Percentiles rank a stretch among this genome's conserved stretches.
Evolutionary conservation across 1,140 invertebrate species (phyloP).

Genomic region (Portunus trituberculatus): DNA sequence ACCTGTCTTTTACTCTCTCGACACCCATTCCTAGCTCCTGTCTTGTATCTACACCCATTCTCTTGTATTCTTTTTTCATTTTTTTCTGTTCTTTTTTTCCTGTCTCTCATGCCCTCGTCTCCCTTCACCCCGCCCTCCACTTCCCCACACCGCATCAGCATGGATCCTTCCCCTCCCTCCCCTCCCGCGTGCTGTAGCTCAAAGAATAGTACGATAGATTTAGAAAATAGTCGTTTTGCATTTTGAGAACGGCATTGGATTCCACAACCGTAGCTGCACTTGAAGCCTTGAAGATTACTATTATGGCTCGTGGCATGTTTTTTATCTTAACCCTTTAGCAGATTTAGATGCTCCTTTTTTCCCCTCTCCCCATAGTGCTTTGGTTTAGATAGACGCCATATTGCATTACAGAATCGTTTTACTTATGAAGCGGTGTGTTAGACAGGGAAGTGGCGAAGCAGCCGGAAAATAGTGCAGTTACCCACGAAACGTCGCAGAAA

Average conservation of each 20-base stretch:
- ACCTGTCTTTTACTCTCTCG: neutral
- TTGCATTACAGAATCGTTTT: neutral
- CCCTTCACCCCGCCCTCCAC: neutral
- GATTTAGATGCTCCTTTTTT: neutral
- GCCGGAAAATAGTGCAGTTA: neutral
- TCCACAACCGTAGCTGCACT: neutral
- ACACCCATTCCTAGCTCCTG: neutral
- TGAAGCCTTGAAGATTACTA: neutral
- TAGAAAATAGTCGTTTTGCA: neutral
- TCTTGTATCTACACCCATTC: neutral
- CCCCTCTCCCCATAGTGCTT: neutral
- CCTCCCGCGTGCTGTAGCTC: neutral
- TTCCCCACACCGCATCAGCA: neutral
- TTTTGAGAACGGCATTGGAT: neutral
- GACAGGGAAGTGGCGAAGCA: neutral
- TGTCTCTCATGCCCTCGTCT: neutral
- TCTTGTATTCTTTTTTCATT: neutral
- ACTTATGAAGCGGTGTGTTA: neutral
- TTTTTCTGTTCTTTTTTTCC: neutral
- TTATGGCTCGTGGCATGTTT: neutral
- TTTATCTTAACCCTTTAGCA: neutral
- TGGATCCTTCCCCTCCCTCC: neutral
- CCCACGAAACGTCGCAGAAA: neutral
- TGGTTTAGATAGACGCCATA: neutral
- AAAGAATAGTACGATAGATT: neutral